A percentile compares a stretch with the other conserved stretches of the same genome.
phyloP scores from a whole-genome alignment of 2,113 vertebrate genomes.

The Colaptes auratus region DNA sequence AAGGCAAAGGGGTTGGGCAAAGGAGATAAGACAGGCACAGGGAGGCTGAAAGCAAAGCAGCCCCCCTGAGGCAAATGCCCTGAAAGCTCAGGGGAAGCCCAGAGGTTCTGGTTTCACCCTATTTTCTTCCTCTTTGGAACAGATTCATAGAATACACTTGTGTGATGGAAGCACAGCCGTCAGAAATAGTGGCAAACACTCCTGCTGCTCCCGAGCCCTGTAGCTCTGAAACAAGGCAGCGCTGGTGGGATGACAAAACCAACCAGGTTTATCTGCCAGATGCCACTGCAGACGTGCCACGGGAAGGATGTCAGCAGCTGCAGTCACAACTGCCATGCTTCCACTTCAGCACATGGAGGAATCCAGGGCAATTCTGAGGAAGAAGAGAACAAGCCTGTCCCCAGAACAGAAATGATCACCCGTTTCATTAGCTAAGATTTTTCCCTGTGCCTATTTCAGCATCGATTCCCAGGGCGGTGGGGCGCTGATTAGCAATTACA shows the following conservation, averaged over 20 bases:
- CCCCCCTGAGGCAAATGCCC: no score
- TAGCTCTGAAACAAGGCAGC: neutral
- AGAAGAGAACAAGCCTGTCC: neutral
- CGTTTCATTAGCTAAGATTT: slow-evolving; percentile 4
- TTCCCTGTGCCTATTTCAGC: slow-evolving; percentile 10
- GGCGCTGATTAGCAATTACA: neutral
- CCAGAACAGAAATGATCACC: slow-evolving; percentile 11
- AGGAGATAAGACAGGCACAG: neutral
- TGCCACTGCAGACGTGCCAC: neutral
- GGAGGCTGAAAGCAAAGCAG: neutral
- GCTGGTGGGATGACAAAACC: neutral
- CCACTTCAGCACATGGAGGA: neutral
- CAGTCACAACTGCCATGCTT: neutral
- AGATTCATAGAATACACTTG: neutral
- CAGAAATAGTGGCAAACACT: neutral
- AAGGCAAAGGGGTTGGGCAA: neutral
- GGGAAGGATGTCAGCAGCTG: neutral
- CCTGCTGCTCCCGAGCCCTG: neutral
- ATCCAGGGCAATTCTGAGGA: neutral
- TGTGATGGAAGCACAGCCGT: no score
- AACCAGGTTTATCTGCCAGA: neutral
- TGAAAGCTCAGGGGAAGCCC: neutral
- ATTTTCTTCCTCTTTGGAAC: neutral
- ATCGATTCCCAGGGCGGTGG: neutral
- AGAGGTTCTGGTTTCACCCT: neutral